These are phyloP conservation scores for Vicugna pacos DNA, from an alignment of 2,113 vertebrate genomes.

Conservation along the genomic window DNA sequence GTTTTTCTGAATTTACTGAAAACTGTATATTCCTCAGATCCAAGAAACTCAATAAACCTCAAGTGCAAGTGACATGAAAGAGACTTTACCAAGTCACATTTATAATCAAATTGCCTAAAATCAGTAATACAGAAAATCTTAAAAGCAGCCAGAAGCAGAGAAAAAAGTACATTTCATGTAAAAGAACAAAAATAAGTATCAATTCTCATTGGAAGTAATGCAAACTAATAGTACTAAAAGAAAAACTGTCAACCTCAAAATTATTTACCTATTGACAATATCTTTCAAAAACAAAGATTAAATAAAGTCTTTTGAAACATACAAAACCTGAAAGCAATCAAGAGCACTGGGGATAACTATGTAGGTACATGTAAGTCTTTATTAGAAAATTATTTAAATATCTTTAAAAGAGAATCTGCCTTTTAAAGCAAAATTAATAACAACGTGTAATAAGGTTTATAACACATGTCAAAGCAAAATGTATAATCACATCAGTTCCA, in stretches of 20 bases:
- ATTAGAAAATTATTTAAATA: not conserved
- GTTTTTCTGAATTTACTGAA: not conserved
- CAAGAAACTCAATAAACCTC: not conserved
- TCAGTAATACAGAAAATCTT: not conserved
- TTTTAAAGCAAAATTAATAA: conserved; percentile 4
- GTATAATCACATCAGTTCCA: not conserved
- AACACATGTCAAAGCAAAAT: not conserved
- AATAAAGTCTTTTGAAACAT: conserved; percentile 4
- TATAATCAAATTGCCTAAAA: not conserved
- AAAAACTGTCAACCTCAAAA: not conserved
- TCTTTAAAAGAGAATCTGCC: not conserved
- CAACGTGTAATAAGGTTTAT: not conserved
- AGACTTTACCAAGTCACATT: not conserved
- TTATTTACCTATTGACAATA: not conserved
- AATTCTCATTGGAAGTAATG: not conserved
- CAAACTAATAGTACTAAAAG: not conserved
- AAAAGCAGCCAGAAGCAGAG: not conserved
- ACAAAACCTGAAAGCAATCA: not conserved
- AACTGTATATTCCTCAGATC: not conserved
- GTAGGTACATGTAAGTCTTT: not conserved
- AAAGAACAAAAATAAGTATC: not conserved
- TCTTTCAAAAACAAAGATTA: conserved; percentile 18
- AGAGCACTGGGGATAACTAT: not conserved
- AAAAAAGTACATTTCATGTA: not conserved
- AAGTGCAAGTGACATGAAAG: not conserved